Base-by-base conservation (phyloP, 1,140 invertebrate species). In the Drosophila tropicalis region DNA sequence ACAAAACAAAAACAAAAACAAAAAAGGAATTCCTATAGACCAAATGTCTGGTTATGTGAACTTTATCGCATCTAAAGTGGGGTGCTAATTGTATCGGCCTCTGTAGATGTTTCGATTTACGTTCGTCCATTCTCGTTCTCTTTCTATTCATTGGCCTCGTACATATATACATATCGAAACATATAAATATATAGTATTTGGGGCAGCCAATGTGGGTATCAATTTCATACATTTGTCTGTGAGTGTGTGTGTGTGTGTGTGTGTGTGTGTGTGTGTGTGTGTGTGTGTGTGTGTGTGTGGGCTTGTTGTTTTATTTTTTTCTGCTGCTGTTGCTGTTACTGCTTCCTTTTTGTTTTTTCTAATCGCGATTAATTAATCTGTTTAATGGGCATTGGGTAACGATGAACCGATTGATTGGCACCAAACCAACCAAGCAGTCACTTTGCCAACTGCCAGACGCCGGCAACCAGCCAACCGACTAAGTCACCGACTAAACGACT, bases 341-440 rank as follows among this genome's bases (percentile, higher is more conserved):
- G 29, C 29, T 29, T 29, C 29, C 10, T 65, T 51, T 44, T 60
- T 41, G 68, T 70, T 44, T 57, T 62, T 72, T 78, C 81, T 84
- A 81, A 84, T 84, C 81, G 66, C 70, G 85, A 85, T 84, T 85
- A 85, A 85, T 85, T 85, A 85, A 86, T 81, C 82, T 81, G 70
- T 75, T 84, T 81, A 85, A 85, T 81, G 82, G 60, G 81, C 73
- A 69, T 68, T 72, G 70, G 68, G 67, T 41, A 62, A 55, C 72
- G 62, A 73, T 68, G 69, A 40, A 67, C 64, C 78, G 67, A 81
- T 72, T 76, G 83, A 70, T 76, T 81, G 70, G 64, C 61, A 62
- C 70, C 44, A 51, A 73, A 58, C 19, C 57, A 55, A 62, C 60
- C 60, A 34, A 40, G 15, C 57, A 62, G 39, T n/a, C 34, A 62